Evolutionary conservation across 2,888 invertebrate genomes (phyloP).

Genomic region (Alentia gelatinosa): DNA sequence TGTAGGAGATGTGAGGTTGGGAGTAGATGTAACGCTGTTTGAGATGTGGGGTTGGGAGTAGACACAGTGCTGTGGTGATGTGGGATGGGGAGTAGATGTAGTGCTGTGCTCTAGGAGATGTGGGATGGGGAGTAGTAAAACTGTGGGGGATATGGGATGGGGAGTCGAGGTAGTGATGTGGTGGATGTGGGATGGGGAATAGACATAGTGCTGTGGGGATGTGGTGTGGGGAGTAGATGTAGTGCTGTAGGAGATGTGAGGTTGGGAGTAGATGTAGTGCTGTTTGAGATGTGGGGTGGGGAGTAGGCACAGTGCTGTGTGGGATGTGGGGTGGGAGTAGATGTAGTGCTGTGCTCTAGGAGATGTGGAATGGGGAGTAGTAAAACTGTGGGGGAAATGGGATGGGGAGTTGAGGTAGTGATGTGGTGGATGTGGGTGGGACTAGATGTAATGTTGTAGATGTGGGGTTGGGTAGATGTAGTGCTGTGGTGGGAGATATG

Average conservation of each 20-base stretch:
- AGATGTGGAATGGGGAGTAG: not conserved
- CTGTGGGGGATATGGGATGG: not conserved
- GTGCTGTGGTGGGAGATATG: not conserved
- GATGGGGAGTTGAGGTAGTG: not conserved
- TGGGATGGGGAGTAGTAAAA: not conserved
- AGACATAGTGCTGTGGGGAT: not conserved
- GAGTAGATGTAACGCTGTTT: not conserved
- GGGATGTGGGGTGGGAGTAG: not conserved
- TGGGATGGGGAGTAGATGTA: not conserved
- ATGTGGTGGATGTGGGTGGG: not conserved
- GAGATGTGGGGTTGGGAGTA: not conserved
- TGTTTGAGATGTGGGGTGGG: not conserved
- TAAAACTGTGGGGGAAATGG: not conserved
- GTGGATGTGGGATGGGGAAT: not conserved
- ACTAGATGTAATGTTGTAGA: not conserved
- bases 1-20: not conserved
- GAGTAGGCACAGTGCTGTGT: not conserved
- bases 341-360: no score
- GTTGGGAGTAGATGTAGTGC: not conserved
- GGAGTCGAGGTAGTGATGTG: not conserved
- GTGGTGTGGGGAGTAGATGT: not conserved
- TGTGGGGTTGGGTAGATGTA: not conserved
- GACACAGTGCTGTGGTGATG: not conserved
- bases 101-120: not conserved
- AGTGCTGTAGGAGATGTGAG: not conserved